Conservation (phyloP, 2,797 vertebrate species). For the Hyperoplus immaculatus region DNA sequence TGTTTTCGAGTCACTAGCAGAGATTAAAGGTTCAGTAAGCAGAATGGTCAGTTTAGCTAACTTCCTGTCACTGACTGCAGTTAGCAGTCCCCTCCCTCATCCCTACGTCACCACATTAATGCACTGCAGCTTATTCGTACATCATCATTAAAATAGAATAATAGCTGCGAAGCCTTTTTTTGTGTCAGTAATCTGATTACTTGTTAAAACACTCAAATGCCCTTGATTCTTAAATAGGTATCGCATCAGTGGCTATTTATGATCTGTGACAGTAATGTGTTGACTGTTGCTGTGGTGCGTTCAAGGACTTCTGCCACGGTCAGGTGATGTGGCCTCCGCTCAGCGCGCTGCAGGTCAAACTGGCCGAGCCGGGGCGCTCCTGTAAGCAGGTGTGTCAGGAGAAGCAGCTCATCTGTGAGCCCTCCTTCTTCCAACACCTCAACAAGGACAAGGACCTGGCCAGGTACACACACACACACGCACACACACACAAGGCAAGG, state of each 20-base stretch:
- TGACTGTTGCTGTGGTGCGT: neutral
- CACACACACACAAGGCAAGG: neutral
- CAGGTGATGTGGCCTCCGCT: conserved; percentile 99
- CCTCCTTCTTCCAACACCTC: conserved; percentile 98
- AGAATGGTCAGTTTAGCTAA: too few species aligned
- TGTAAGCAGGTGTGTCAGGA: conserved; percentile 99
- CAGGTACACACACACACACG: conserved; percentile 80
- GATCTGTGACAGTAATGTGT: neutral
- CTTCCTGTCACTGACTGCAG: too few species aligned
- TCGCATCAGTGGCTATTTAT: neutral
- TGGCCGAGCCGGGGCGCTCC: conserved; percentile 91
- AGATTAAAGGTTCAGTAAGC: conserved; percentile 1
- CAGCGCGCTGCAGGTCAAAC: conserved; percentile 92
- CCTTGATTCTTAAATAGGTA: neutral
- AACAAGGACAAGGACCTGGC: conserved; percentile 97
- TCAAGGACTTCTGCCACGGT: conserved; percentile 98
- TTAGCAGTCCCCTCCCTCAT: too few species aligned
- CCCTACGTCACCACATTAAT: neutral
- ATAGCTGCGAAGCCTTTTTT: too few species aligned
- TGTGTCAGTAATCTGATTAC: neutral
- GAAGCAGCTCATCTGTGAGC: conserved; percentile 97
- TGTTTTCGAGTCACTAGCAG: neutral
- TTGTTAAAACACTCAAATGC: neutral
- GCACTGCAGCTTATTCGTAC: too few species aligned
- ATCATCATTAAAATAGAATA: too few species aligned